A percentile compares a stretch with the other conserved stretches of the same genome.
Conservation (phyloP, 2,888 invertebrate genomes). For the Tigriopus californicus region DNA sequence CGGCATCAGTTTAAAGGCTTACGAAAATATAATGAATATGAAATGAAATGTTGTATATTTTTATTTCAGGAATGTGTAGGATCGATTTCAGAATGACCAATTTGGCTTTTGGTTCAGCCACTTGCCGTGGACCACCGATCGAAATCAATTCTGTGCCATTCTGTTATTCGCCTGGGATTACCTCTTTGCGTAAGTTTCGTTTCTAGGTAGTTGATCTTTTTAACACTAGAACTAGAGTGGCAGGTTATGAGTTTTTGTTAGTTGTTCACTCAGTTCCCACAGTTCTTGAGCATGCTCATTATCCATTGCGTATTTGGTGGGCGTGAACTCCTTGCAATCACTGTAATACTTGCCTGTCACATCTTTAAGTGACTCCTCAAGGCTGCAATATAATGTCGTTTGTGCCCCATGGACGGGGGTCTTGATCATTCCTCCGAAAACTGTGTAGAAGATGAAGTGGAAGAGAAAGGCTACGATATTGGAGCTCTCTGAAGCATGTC, state of each 20-base stretch:
- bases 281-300: neutral
- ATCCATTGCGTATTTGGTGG: neutral
- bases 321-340: neutral
- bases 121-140: no score
- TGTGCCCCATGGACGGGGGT: constrained; percentile 11
- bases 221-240: no score
- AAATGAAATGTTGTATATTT: no score
- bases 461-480: neutral
- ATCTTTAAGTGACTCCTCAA: neutral
- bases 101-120: no score
- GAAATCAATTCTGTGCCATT: no score
- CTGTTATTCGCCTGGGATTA: no score
- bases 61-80: no score
- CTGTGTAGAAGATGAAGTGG: neutral
- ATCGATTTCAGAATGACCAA: no score
- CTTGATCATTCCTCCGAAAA: neutral
- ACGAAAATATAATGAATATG: no score
- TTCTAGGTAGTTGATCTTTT: no score
- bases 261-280: neutral
- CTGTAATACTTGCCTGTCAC: neutral
- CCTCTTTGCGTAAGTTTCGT: no score
- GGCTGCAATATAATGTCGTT: constrained; percentile 2
- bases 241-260: neutral
- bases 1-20: no score
- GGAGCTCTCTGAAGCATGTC: neutral